Conservation (phyloP, 2,888 invertebrate species). For the Chaetogeoica ovagalla region DNA sequence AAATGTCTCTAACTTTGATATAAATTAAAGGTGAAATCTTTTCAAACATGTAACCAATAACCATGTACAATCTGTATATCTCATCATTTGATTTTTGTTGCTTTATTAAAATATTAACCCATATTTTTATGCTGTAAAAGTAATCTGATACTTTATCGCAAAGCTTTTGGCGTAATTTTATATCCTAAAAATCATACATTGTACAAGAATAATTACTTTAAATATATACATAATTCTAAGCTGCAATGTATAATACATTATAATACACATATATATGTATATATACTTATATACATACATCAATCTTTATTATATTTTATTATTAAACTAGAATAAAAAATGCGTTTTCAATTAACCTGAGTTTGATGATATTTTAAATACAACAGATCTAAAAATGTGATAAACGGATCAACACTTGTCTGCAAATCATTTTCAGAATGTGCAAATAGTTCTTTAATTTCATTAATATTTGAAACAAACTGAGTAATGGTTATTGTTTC, state of each 20-base stretch:
- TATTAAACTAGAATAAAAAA: not conserved
- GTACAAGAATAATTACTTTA: not conserved
- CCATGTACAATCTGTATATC: constrained; percentile 56
- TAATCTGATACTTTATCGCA: constrained; percentile 56
- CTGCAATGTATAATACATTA: too few species aligned
- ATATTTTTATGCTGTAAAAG: constrained; percentile 57
- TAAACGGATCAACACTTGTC: constrained; percentile 48
- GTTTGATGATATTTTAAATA: constrained; percentile 35
- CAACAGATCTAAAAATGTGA: constrained; percentile 41
- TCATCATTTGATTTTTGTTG: constrained; percentile 55
- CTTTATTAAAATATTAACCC: constrained; percentile 56
- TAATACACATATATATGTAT: too few species aligned
- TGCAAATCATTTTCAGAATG: constrained; percentile 40
- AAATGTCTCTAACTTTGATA: constrained; percentile 56
- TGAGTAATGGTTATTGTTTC: constrained; percentile 33
- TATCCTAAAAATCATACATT: constrained; percentile 55
- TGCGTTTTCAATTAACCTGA: not conserved
- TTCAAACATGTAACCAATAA: constrained; percentile 56
- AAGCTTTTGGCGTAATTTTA: constrained; percentile 56
- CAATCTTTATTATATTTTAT: too few species aligned
- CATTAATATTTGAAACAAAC: constrained; percentile 40
- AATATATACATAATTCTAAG: not conserved
- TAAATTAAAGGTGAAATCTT: constrained; percentile 57
- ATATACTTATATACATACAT: too few species aligned
- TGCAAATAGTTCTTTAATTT: constrained; percentile 43